Evolutionary conservation across 2,797 vertebrate species (phyloP).

Genomic region (Dallia pectoralis): DNA sequence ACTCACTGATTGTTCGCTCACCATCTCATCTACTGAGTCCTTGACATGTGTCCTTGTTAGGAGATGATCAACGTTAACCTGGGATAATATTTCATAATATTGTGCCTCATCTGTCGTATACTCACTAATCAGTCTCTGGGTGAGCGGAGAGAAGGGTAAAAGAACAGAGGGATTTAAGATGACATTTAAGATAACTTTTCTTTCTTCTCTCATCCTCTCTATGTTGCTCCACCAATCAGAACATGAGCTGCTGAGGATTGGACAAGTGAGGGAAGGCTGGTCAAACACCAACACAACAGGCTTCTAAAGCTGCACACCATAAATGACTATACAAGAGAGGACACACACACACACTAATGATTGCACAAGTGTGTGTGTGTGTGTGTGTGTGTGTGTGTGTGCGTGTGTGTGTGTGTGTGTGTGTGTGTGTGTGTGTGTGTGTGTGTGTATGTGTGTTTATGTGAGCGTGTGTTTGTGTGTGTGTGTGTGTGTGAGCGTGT

Average conservation of each 20-base stretch:
- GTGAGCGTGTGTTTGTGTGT: too few relatives aligned
- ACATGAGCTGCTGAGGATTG: not conserved
- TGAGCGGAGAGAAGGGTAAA: too few relatives aligned
- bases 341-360: conserved; percentile 10
- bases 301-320: conserved; percentile 22
- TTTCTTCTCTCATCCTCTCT: not conserved
- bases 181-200: conserved; percentile 10
- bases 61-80: too few relatives aligned
- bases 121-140: too few relatives aligned
- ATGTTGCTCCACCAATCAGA: conserved; percentile 1
- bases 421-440: conserved; percentile 12
- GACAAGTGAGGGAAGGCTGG: not conserved
- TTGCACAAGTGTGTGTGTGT: conserved; percentile 17
- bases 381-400: conserved; percentile 31
- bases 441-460: too few relatives aligned
- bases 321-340: not conserved
- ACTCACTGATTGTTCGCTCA: too few relatives aligned
- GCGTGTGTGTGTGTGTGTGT: conserved; percentile 18
- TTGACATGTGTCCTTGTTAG: too few relatives aligned
- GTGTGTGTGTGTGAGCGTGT: too few relatives aligned
- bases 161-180: too few relatives aligned
- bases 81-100: too few relatives aligned
- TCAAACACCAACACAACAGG: conserved; percentile 1
- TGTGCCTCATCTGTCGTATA: too few relatives aligned
- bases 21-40: too few relatives aligned